Percentiles rank a stretch among this genome's conserved stretches.
Evolutionary conservation across 2,113 vertebrate species (phyloP).

Genomic region (Grus americana): DNA sequence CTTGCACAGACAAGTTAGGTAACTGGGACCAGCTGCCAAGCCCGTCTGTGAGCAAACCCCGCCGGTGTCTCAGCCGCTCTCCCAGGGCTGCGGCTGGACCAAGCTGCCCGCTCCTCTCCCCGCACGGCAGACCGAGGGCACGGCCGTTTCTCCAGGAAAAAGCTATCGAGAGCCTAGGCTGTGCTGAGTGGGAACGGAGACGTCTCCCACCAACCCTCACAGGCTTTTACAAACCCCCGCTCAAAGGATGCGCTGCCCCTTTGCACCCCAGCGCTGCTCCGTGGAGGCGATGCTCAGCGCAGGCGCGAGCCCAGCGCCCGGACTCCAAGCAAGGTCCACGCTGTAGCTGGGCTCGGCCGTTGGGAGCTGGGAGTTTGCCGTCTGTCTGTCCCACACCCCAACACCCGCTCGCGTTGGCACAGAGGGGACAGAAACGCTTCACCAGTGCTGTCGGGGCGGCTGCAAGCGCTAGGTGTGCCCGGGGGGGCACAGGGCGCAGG

Average conservation of each 20-base stretch:
- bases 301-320: fast-evolving
- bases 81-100: not conserved
- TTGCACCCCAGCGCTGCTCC: fast-evolving
- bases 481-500: too few relatives aligned
- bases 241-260: not conserved
- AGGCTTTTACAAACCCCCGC: not conserved
- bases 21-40: constrained; percentile 15
- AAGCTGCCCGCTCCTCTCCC: not conserved
- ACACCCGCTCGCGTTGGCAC: fast-evolving
- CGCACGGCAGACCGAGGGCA: not conserved
- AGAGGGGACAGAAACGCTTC: not conserved
- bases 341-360: not conserved
- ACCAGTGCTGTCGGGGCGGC: not conserved
- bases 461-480: not conserved
- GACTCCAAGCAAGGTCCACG: not conserved
- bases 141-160: not conserved
- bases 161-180: fast-evolving
- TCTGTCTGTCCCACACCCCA: not conserved
- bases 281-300: not conserved
- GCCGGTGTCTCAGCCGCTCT: not conserved
- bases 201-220: fast-evolving
- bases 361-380: not conserved
- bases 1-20: constrained; percentile 3
- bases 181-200: fast-evolving
- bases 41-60: not conserved